These are phyloP conservation scores for Tragelaphus scriptus DNA, from an alignment of 2,113 vertebrate genomes.

Conservation along the genomic window DNA sequence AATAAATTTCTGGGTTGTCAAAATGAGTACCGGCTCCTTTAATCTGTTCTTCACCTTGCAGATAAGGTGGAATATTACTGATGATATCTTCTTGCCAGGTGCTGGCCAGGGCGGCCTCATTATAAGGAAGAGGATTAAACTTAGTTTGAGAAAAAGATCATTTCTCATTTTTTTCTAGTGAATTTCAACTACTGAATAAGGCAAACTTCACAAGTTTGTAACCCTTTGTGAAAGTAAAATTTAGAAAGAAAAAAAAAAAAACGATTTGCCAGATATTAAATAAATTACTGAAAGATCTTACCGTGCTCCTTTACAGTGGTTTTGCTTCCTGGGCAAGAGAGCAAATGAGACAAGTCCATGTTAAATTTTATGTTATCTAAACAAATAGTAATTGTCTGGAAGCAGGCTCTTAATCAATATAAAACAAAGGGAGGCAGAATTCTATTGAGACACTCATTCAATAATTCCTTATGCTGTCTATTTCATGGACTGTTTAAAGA, in stretches of 20 bases:
- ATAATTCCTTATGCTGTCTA: neutral
- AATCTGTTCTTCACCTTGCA: neutral
- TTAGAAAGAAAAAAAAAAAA: neutral
- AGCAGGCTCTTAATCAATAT: neutral
- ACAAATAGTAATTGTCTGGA: neutral
- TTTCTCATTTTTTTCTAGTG: neutral
- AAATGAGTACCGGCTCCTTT: neutral
- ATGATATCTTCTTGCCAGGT: neutral
- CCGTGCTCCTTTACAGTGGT: neutral
- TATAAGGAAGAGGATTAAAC: neutral
- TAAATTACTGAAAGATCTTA: neutral
- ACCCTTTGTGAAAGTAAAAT: neutral
- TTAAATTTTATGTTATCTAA: neutral
- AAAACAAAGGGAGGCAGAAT: slow-evolving; percentile 1
- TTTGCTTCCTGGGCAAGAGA: neutral
- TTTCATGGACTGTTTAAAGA: neutral
- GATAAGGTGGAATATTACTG: neutral
- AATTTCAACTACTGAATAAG: neutral
- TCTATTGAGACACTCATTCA: neutral
- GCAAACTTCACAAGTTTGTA: neutral
- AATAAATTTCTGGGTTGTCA: neutral
- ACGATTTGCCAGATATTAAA: neutral
- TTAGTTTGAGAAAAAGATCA: neutral
- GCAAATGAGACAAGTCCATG: neutral
- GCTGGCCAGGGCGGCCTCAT: neutral